Evolutionary conservation across 1,140 invertebrate species (phyloP).

Genomic region (Trialeurodes vaporariorum): DNA sequence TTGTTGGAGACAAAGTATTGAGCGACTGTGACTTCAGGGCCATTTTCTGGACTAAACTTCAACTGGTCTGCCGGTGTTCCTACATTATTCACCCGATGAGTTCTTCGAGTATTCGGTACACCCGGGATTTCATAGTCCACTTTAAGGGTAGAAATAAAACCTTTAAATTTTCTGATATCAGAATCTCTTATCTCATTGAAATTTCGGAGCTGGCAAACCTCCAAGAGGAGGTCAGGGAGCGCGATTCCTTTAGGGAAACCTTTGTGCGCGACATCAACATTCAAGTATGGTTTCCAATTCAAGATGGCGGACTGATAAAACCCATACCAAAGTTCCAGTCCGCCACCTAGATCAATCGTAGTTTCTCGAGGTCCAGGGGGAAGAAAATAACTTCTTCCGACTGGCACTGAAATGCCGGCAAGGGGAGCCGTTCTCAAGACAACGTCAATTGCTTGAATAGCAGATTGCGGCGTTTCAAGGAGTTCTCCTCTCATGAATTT

Average conservation of each 20-base stretch:
- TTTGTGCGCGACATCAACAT: conserved; percentile 62
- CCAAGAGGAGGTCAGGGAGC: conserved; percentile 1
- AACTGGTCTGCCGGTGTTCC: conserved; percentile 27
- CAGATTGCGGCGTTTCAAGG: conserved; percentile 45
- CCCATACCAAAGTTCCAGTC: conserved; percentile 57
- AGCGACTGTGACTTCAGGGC: conserved; percentile 34
- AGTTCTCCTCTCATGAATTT: conserved; percentile 36
- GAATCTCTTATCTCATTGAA: neutral
- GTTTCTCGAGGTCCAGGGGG: conserved; percentile 33
- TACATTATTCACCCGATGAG: conserved; percentile 41
- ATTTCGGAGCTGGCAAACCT: conserved; percentile 1
- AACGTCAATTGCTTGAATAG: conserved; percentile 68
- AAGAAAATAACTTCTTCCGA: conserved; percentile 19
- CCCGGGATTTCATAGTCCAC: conserved; percentile 40
- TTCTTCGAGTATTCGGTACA: conserved; percentile 32
- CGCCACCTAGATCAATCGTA: conserved; percentile 40
- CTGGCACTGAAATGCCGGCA: conserved; percentile 16
- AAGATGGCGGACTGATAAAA: conserved; percentile 60
- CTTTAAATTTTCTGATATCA: neutral
- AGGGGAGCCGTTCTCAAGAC: conserved; percentile 50
- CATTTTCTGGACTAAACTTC: conserved; percentile 23
- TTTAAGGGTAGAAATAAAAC: conserved; percentile 20
- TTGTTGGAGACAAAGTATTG: conserved; percentile 40
- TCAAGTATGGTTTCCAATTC: conserved; percentile 56
- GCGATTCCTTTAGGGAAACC: conserved; percentile 42